These are phyloP conservation scores for Erythrocercus mccallii DNA, from an alignment of 2,113 vertebrate species.

Conservation along the genomic window DNA sequence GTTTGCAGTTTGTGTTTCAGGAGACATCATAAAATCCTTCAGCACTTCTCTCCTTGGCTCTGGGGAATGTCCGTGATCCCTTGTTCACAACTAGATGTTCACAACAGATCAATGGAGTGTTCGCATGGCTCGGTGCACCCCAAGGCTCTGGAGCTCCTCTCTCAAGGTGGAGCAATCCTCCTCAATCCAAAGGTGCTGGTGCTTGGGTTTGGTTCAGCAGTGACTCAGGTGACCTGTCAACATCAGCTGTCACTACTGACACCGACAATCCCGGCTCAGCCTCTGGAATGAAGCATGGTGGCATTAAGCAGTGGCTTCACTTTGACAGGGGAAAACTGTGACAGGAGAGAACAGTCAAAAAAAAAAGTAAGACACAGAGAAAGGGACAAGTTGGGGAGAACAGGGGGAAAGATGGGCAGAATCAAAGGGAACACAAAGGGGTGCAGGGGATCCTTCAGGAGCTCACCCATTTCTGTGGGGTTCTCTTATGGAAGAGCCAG, in stretches of 20 bases:
- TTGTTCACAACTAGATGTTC: not conserved
- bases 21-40: not conserved
- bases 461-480: not conserved
- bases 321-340: not conserved
- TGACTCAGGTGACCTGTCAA: not conserved
- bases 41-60: not conserved
- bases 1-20: not conserved
- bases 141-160: not conserved
- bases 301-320: not conserved
- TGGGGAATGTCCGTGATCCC: not conserved
- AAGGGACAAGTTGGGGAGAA: not conserved
- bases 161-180: not conserved
- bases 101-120: not conserved
- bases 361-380: not conserved
- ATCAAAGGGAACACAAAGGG: not conserved
- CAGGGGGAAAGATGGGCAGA: not conserved
- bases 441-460: not conserved
- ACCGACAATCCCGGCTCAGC: not conserved
- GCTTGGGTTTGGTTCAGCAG: not conserved
- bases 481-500: not conserved
- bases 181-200: not conserved
- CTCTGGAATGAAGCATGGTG: not conserved
- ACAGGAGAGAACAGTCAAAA: not conserved
- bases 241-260: not conserved
- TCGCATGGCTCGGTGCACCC: not conserved